phyloP scores from a whole-genome alignment of 2,113 vertebrate species.

The Plecturocebus donacophilus region DNA sequence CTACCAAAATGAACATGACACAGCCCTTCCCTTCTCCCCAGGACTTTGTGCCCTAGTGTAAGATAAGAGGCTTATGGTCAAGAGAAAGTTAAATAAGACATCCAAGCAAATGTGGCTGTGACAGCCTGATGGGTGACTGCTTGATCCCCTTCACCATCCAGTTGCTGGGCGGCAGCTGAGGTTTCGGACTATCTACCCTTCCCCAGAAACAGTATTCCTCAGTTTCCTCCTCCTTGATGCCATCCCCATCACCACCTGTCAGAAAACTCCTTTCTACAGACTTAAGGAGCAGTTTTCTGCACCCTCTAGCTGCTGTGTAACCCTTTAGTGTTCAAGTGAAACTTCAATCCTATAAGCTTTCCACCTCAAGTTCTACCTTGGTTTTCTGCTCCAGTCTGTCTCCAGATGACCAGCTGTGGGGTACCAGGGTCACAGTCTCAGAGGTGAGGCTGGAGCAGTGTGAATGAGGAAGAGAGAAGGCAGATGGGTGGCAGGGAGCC shows the following conservation, averaged over 20 bases:
- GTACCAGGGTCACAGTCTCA: not conserved
- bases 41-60: not conserved
- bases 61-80: not conserved
- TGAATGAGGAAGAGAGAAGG: not conserved
- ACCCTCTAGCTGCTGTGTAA: not conserved
- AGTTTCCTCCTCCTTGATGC: not conserved
- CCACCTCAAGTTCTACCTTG: not conserved
- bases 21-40: not conserved
- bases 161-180: not conserved
- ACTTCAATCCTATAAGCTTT: not conserved
- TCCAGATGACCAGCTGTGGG: not conserved
- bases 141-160: not conserved
- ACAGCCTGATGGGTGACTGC: not conserved
- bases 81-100: not conserved
- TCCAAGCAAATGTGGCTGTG: not conserved
- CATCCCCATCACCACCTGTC: not conserved
- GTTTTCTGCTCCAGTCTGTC: not conserved
- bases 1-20: not conserved
- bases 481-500: not conserved
- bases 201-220: not conserved
- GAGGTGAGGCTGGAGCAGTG: rapidly evolving
- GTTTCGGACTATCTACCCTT: not conserved
- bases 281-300: not conserved
- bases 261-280: not conserved
- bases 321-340: not conserved